Percentiles rank a stretch among this genome's conserved stretches.
These are phyloP conservation scores for Choreutis nemorana DNA, from an alignment of 2,888 invertebrate genomes.

Conservation along the genomic window DNA sequence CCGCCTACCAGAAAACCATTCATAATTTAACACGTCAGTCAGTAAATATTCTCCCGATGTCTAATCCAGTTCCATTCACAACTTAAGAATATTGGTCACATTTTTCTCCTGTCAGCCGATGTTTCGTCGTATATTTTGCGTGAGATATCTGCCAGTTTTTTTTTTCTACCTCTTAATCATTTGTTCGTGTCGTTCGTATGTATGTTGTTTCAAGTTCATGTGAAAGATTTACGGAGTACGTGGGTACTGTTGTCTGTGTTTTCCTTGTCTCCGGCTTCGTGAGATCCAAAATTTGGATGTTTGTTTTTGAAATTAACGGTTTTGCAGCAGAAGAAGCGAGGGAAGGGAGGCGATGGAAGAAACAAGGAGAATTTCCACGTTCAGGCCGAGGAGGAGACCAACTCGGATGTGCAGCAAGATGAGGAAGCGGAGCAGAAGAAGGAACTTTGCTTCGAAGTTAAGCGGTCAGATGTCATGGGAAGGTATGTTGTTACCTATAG, in stretches of 20 bases:
- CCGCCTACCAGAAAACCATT: conserved; percentile 42
- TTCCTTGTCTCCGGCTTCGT: too few relatives aligned
- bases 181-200: too few relatives aligned
- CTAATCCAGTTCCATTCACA: conserved; percentile 24
- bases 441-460: conserved; percentile 58
- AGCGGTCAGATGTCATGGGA: conserved; percentile 68
- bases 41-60: conserved; percentile 27
- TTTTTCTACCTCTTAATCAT: too few relatives aligned
- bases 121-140: conserved; percentile 39
- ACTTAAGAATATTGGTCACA: conserved; percentile 24
- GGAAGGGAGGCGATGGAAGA: conserved; percentile 25
- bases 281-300: too few relatives aligned
- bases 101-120: conserved; percentile 20
- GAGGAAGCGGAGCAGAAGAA: conserved; percentile 44
- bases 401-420: conserved; percentile 15
- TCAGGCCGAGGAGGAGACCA: conserved; percentile 18
- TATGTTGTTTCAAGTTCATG: too few relatives aligned
- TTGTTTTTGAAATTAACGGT: too few relatives aligned
- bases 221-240: too few relatives aligned
- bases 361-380: conserved; percentile 47
- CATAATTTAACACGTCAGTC: conserved; percentile 38
- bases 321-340: conserved; percentile 55
- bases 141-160: too few relatives aligned
- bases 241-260: too few relatives aligned
- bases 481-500: conserved; percentile 38